These are phyloP conservation scores for Poeciliopsis retropinna DNA, from an alignment of 2,113 vertebrate genomes.

Conservation along the genomic window DNA sequence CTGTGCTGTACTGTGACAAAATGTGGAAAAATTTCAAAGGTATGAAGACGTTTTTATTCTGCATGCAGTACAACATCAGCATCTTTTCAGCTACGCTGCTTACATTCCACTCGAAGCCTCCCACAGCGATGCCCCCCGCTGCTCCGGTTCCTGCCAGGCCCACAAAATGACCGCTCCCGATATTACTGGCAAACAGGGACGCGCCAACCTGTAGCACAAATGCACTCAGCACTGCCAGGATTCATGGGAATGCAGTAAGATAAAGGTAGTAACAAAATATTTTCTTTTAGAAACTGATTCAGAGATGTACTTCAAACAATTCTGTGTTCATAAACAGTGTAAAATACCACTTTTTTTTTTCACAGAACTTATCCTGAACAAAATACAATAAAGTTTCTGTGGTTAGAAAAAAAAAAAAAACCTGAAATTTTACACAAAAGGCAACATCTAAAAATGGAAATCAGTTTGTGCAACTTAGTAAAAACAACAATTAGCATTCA, in stretches of 20 bases:
- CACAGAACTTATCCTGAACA: not conserved
- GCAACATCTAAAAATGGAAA: not conserved
- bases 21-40: not conserved
- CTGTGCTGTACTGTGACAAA: not conserved
- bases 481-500: not conserved
- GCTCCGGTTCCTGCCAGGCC: conserved; percentile 81
- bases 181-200: conserved; percentile 83
- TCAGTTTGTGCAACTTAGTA: not conserved
- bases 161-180: conserved; percentile 83
- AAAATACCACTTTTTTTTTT: not conserved
- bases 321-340: not conserved
- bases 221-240: not conserved
- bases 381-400: too few relatives aligned
- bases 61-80: too few relatives aligned
- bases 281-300: not conserved
- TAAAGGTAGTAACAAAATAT: not conserved
- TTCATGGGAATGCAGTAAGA: not conserved
- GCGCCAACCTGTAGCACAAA: conserved; percentile 74
- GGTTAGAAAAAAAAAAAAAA: too few relatives aligned
- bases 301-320: too few relatives aligned
- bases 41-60: not conserved
- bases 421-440: too few relatives aligned
- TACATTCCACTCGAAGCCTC: conserved; percentile 83
- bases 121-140: conserved; percentile 80
- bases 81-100: not conserved